A percentile compares a stretch with the other conserved stretches of the same genome.
phyloP scores from a whole-genome alignment of 2,888 invertebrate genomes.

The Chironomus tentans region DNA sequence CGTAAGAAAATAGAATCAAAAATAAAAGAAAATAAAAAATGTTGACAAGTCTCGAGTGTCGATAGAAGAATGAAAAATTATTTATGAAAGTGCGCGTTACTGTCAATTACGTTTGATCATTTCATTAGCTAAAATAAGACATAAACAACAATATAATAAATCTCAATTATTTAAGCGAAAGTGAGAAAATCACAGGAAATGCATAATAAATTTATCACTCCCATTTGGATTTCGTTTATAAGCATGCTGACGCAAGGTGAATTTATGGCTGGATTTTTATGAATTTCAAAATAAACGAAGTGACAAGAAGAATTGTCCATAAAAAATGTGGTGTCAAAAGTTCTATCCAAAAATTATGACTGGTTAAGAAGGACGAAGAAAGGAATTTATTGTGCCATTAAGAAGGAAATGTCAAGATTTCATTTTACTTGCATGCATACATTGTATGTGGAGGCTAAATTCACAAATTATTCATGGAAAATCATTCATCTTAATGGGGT shows the following conservation, averaged over 20 bases:
- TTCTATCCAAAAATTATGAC: no score
- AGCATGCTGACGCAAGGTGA: slow-evolving; percentile 1
- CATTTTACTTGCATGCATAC: no score
- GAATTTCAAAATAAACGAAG: background rate
- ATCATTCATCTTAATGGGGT: no score
- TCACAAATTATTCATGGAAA: no score
- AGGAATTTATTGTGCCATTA: no score
- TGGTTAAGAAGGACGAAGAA: no score
- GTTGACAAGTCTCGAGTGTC: background rate
- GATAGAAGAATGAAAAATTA: background rate
- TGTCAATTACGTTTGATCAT: background rate
- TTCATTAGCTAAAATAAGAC: background rate
- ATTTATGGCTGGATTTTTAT: background rate
- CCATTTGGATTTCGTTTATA: background rate
- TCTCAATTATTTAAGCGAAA: background rate
- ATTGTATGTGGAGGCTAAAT: no score
- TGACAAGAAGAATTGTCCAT: no score
- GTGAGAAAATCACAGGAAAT: background rate
- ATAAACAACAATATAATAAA: background rate
- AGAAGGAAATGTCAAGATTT: no score
- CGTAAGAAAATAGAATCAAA: background rate
- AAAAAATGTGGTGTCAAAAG: no score
- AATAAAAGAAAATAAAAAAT: background rate
- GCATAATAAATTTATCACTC: background rate
- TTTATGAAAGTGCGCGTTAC: background rate